Evolutionary conservation across 2,888 invertebrate species (phyloP), one percentile per base, ranked within the genome.

Genomic region (Chrysina gloriosa): DNA sequence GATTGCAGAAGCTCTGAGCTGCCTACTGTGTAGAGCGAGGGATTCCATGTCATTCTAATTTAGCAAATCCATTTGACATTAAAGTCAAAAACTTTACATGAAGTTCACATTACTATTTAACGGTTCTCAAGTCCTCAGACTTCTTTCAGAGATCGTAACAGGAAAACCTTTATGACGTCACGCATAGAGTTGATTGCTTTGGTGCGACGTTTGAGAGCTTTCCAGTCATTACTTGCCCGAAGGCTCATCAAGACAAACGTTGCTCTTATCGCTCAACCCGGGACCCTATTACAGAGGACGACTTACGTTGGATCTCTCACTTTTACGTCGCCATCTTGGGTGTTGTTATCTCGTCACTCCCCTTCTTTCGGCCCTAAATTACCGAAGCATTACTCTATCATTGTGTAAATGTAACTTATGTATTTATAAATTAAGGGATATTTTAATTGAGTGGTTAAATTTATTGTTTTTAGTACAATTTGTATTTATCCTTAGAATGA

Each of bases 131-230:
- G 56, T 25, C 29, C 73, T 68, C 71, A 68, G 69, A 73, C 70
- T 68, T 73, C 72, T 71, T 73, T 73, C 65, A 3, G 14, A 39
- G 68, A 68, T 71, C 71, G 65, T 69, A 65, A 67, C 70, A 72
- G 71, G 69, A 67, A 69, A 70, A 70, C 63, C 52, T 82, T 83
- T 82, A 83, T 80, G 81, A 79, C 79, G 78, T 82, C 82, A 83
- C 82, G 82, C 82, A 82, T 81, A 76, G 79, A 80, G 81, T 82
- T 83, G 82, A 82, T 82, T 82, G 81, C 82, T 79, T 80, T 77
- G 77, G 74, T 70, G 74, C 74, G 77, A 75, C 75, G 75, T 77
- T 72, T 70, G 75, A 76, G 74, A 74, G 76, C 75, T 76, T 77
- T 75, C 77, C 68, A 78, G 79, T 80, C 81, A 81, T 81, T 81